Percentiles rank a stretch among this genome's conserved stretches.
These are phyloP conservation scores for Epizoanthus stellaris DNA, from an alignment of 92 coral and sea anemone species.

Conservation along the genomic window DNA sequence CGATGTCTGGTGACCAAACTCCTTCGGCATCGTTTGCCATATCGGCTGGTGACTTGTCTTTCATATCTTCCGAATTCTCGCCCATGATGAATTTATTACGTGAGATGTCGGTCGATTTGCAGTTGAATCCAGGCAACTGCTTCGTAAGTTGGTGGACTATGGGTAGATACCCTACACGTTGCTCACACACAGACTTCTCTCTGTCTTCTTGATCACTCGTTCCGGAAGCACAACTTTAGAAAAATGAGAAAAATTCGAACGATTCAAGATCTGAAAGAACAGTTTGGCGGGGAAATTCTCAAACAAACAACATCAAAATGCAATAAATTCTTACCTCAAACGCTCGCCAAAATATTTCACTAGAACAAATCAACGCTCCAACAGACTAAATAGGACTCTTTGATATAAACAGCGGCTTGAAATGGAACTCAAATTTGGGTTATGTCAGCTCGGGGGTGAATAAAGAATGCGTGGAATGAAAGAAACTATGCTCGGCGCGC, in stretches of 20 bases:
- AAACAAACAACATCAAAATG: conserved; percentile 38
- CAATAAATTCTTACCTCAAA: conserved; percentile 32
- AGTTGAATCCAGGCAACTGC: conserved; percentile 43
- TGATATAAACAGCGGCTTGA: conserved; percentile 57
- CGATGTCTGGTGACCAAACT: conserved; percentile 99
- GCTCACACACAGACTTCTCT: conserved; percentile 64
- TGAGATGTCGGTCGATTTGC: conserved; percentile 79
- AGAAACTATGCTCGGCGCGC: conserved; percentile 99
- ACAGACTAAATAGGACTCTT: conserved; percentile 16
- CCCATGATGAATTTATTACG: conserved; percentile 91
- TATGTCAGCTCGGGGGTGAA: conserved; percentile 80
- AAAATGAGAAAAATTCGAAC: conserved; percentile 99
- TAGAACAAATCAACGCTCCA: conserved; percentile 39
- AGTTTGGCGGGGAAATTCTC: conserved; percentile 84
- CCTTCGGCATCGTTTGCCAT: conserved; percentile 99
- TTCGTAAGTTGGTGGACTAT: conserved; percentile 23
- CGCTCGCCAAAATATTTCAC: conserved; percentile 14
- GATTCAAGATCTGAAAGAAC: conserved; percentile 84
- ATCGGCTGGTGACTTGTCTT: conserved; percentile 96
- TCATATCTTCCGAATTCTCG: conserved; percentile 93
- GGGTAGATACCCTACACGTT: conserved; percentile 45
- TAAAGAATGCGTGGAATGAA: conserved; percentile 98
- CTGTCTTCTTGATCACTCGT: conserved; percentile 76
- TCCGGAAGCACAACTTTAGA: conserved; percentile 98
- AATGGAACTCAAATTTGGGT: conserved; percentile 61